These are phyloP conservation scores for Phyllostomus hastatus DNA, from an alignment of 2,113 vertebrate species.

Conservation along the genomic window DNA sequence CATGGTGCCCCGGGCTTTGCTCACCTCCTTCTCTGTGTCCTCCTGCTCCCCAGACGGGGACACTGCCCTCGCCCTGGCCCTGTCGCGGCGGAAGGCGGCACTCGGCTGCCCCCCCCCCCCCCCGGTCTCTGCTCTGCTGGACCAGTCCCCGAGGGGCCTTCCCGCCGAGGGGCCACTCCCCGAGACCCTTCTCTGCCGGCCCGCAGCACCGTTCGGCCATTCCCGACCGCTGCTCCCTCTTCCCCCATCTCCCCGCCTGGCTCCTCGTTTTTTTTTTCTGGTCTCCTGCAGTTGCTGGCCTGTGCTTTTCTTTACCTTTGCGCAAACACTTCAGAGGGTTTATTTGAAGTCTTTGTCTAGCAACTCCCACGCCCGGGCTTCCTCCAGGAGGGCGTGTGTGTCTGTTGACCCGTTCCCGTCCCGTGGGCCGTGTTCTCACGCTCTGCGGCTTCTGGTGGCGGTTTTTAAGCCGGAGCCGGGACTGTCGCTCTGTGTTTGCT, in stretches of 20 bases:
- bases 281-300: background rate
- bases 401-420: background rate
- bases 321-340: background rate
- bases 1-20: fast-evolving
- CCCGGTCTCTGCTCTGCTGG: background rate
- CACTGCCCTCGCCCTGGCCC: background rate
- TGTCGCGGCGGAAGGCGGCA: too few relatives aligned
- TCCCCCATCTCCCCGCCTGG: too few relatives aligned
- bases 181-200: background rate
- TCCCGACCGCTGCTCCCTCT: background rate
- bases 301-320: background rate
- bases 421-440: too few relatives aligned
- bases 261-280: background rate
- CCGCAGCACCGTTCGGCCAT: background rate
- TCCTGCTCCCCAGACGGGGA: background rate
- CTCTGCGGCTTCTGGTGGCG: background rate
- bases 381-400: too few relatives aligned
- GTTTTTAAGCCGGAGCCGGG: background rate
- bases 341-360: background rate
- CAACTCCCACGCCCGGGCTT: background rate
- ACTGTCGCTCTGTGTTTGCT: background rate
- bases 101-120: too few relatives aligned
- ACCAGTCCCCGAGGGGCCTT: background rate
- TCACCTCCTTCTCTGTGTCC: background rate
- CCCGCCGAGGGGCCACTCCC: background rate